These are phyloP conservation scores for Oreotrochilus melanogaster DNA, from an alignment of 2,113 vertebrate genomes.

Conservation along the genomic window DNA sequence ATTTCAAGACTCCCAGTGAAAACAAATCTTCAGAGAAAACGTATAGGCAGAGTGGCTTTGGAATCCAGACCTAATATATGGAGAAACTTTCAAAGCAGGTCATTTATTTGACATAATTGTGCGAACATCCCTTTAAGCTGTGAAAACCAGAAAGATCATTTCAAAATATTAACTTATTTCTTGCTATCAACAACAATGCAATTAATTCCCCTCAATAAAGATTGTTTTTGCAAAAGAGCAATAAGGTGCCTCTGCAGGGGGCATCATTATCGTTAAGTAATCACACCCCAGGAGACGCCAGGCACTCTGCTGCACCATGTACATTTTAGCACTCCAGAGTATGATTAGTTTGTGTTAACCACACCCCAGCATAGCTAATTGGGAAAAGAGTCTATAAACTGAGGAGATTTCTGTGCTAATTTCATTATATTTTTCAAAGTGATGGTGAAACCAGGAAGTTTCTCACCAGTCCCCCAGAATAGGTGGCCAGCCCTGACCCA, in stretches of 20 bases:
- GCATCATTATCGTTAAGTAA: constrained; percentile 76
- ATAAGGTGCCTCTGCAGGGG: constrained; percentile 79
- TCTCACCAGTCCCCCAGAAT: background rate
- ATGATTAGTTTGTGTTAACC: constrained; percentile 71
- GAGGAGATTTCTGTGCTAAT: background rate
- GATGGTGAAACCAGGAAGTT: background rate
- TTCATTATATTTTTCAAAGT: background rate
- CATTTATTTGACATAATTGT: constrained; percentile 72
- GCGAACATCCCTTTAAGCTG: constrained; percentile 54
- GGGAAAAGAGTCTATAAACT: constrained; percentile 34
- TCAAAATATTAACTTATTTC: constrained; percentile 77
- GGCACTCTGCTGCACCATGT: constrained; percentile 63
- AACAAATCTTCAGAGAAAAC: constrained; percentile 28
- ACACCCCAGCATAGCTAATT: constrained; percentile 69
- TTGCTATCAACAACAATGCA: constrained; percentile 77
- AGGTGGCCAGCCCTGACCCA: background rate
- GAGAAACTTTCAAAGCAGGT: constrained; percentile 62
- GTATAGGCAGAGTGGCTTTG: background rate
- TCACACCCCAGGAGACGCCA: constrained; percentile 74
- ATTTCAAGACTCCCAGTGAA: constrained; percentile 20
- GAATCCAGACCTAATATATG: constrained; percentile 43
- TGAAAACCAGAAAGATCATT: constrained; percentile 59
- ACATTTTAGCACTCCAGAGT: constrained; percentile 70
- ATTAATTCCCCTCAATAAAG: constrained; percentile 79
- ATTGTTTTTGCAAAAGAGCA: constrained; percentile 77